These are phyloP conservation scores for Campaea margaritaria DNA, from an alignment of 2,888 invertebrate species.

Conservation along the genomic window DNA sequence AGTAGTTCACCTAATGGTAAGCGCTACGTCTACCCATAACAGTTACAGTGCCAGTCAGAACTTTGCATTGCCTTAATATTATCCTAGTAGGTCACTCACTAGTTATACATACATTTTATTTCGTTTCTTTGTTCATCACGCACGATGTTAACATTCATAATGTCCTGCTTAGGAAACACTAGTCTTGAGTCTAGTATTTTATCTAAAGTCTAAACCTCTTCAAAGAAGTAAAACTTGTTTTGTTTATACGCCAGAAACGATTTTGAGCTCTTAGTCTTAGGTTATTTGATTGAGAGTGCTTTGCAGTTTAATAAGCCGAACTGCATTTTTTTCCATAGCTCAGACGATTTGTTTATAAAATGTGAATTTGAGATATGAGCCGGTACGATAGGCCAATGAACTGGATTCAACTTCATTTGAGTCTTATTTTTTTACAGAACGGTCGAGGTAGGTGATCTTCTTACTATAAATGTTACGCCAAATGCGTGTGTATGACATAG, in stretches of 20 bases:
- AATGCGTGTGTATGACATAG: no score
- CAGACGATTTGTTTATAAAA: slow-evolving; percentile 20
- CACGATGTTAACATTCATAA: slow-evolving; percentile 19
- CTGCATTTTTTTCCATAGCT: slow-evolving; percentile 16
- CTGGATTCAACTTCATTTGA: slow-evolving; percentile 24
- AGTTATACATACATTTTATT: not conserved
- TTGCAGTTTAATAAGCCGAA: slow-evolving; percentile 14
- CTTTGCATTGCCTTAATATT: no score
- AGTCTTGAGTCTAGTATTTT: slow-evolving; percentile 23
- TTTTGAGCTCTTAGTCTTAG: not conserved
- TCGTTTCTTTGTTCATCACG: slow-evolving; percentile 14
- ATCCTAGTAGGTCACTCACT: no score
- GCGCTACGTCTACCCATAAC: no score
- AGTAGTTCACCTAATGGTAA: no score
- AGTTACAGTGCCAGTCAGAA: no score
- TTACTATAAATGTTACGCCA: no score
- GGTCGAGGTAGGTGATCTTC: no score
- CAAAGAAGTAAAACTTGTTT: slow-evolving; percentile 15
- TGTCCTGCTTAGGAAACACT: slow-evolving; percentile 27
- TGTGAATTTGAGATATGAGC: slow-evolving; percentile 23
- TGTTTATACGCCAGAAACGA: not conserved
- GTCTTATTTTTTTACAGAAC: no score
- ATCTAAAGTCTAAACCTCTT: slow-evolving; percentile 14
- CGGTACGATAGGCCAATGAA: slow-evolving; percentile 27
- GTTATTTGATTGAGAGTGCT: slow-evolving; percentile 13